Evolutionary conservation across 2,113 vertebrate species (phyloP), one percentile per base, ranked within the genome.

Genomic region (Saguinus midas): DNA sequence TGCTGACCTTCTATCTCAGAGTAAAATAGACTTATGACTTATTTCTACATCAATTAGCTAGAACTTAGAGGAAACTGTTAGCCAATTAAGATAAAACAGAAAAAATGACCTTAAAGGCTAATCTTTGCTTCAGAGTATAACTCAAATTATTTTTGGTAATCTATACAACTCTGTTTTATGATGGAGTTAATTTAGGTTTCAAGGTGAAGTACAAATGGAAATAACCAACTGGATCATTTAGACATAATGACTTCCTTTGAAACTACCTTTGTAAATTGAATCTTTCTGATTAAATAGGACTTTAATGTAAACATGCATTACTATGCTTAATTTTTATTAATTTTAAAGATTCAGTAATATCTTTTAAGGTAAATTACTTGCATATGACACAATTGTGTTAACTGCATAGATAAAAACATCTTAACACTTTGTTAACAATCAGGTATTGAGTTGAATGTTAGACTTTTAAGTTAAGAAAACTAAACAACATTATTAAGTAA

Each of bases 11-110:
- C 25, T 91, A 58, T 87, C 75, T 94, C 55, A 52, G 37, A 95
- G 23, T 90, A 86, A 95, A 93, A 95, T 52, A 82, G 82, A 17
- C 12, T 85, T 91, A 50, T 96, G 82, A 93, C 95, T 95, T 97
- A 94, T 95, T 96, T 96, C 89, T 89, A 32, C 40, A 79, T 37
- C 82, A 97, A 96, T 96, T 96, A 97, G 64, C 21, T 87, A 81
- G 78, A 87, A 94, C 35, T 75, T 89, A 84, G 29, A 29, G 97
- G 64, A 94, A 96, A 91, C 4, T 76, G 50, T 84, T 96, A 90
- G 72, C 21, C 70, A 96, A 93, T 94, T 94, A 89, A 87, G 55
- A 83, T 89, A 72, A 96, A 93, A 90, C 5, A 95, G 82, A 94
- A 88, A 95, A 95, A 94, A 4, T 92, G 86, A 89, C 23, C 66